phyloP scores from a whole-genome alignment of 1,140 invertebrate species.

The Rhopalosiphum padi region DNA sequence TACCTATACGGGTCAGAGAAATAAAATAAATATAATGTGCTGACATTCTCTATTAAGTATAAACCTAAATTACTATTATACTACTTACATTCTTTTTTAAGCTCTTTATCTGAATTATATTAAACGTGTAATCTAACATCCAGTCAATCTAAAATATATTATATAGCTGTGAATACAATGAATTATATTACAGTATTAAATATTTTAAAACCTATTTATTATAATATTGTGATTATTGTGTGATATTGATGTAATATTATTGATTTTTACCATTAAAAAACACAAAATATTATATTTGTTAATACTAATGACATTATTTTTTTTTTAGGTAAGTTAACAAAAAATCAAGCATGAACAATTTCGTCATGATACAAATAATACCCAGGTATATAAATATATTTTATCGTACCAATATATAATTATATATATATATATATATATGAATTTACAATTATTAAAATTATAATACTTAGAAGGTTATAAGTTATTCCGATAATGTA shows the following conservation, averaged over 20 bases:
- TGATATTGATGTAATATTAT: neutral
- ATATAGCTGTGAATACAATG: neutral
- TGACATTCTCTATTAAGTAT: neutral
- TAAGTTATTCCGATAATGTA: no score
- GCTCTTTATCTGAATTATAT: neutral
- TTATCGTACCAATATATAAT: neutral
- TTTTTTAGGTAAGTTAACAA: slow-evolving; percentile 37
- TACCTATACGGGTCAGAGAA: neutral
- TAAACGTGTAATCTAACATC: neutral
- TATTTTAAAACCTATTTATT: neutral
- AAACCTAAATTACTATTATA: no score
- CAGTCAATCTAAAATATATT: neutral
- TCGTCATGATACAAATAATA: neutral
- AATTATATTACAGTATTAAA: neutral
- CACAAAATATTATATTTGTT: neutral
- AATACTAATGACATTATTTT: neutral
- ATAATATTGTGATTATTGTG: no score
- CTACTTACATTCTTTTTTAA: neutral
- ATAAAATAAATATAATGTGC: neutral
- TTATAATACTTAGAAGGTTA: neutral
- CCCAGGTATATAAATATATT: neutral
- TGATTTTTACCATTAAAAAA: neutral
- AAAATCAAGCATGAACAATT: neutral
- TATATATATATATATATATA: neutral
- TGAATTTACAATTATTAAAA: neutral